A percentile compares a stretch with the other conserved stretches of the same genome.
Conservation (phyloP, 1,140 invertebrate species). For the Drosophila tropicalis region DNA sequence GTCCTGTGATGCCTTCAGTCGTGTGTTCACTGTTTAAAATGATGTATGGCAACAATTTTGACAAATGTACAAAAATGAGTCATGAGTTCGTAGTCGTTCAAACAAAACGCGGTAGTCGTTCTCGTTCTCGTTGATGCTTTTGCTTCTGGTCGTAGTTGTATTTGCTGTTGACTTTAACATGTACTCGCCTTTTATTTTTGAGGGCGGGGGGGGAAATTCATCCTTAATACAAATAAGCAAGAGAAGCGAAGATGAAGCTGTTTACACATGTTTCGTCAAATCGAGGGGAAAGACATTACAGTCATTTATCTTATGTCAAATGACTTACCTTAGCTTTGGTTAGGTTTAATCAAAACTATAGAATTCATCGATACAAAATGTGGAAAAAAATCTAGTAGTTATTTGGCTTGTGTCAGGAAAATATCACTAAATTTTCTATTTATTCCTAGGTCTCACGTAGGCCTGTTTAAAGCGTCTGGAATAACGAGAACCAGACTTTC, state of each 20-base stretch:
- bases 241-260: constrained; percentile 56
- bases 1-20: constrained; percentile 6
- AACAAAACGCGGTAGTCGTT: constrained; percentile 62
- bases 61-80: constrained; percentile 83
- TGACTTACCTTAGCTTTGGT: constrained; percentile 56
- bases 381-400: constrained; percentile 26
- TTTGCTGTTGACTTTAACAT: constrained; percentile 78
- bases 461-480: constrained; percentile 67
- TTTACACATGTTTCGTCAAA: constrained; percentile 64
- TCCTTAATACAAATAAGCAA: constrained; percentile 69
- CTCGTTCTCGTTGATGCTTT: constrained; percentile 27
- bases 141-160: constrained; percentile 50
- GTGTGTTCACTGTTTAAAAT: constrained; percentile 71
- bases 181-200: constrained; percentile 53
- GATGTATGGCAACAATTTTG: constrained; percentile 81
- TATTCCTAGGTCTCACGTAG: constrained; percentile 58
- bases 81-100: constrained; percentile 74
- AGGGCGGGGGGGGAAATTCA: constrained; percentile 26
- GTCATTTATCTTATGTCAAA: constrained; percentile 54
- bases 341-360: neutral
- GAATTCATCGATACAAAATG: neutral
- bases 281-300: constrained; percentile 34
- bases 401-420: constrained; percentile 23
- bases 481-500: constrained; percentile 59
- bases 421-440: neutral